Percentiles rank a stretch among this genome's conserved stretches.
These are phyloP conservation scores for Eulithis testata DNA, from an alignment of 2,888 invertebrate species.

Conservation along the genomic window DNA sequence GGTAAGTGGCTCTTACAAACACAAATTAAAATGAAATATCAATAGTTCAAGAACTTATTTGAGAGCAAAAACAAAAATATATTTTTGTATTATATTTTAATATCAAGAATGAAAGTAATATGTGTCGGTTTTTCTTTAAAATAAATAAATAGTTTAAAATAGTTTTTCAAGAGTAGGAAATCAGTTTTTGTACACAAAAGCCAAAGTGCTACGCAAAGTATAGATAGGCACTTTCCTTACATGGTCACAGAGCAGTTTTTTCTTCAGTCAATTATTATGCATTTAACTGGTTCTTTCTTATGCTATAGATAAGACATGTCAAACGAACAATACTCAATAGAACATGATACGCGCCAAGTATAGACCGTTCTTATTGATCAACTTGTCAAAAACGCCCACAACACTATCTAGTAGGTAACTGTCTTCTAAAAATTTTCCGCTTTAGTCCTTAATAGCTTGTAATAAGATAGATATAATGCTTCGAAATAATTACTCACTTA, in stretches of 20 bases:
- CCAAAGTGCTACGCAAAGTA: no score
- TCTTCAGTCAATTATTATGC: conserved; percentile 18
- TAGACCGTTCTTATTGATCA: conserved; percentile 59
- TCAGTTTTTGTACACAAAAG: no score
- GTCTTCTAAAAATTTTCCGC: conserved; percentile 11
- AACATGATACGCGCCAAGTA: conserved; percentile 55
- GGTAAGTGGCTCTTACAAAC: not conserved
- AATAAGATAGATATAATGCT: conserved; percentile 17
- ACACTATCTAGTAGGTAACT: conserved; percentile 14
- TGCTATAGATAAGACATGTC: conserved; percentile 38
- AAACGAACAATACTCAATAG: conserved; percentile 51
- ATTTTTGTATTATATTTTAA: no score
- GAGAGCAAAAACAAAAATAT: no score
- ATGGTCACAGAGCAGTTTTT: not conserved
- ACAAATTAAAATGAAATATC: not conserved
- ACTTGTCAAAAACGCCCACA: conserved; percentile 57
- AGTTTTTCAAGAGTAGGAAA: no score
- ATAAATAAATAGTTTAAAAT: no score
- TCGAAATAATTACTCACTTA: not conserved
- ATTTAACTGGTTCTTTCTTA: conserved; percentile 17
- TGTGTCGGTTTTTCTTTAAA: no score
- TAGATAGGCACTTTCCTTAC: no score
- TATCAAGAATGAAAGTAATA: no score
- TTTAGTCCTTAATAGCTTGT: conserved; percentile 21
- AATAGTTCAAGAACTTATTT: no score